Evolutionary conservation across 2,113 vertebrate genomes (phyloP), one percentile per base, ranked within the genome.

Genomic region (Rallus limicola): DNA sequence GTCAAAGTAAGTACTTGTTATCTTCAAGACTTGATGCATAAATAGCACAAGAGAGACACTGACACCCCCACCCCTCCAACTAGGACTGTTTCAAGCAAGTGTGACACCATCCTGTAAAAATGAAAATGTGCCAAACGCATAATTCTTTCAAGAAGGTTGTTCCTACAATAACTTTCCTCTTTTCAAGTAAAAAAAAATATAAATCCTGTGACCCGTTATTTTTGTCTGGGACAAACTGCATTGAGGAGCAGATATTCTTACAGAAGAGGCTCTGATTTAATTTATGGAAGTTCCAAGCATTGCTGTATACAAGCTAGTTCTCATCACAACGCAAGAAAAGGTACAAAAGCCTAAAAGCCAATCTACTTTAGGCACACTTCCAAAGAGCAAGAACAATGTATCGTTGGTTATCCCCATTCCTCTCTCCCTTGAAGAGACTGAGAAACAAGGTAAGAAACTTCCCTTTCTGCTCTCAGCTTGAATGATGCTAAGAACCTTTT

Each of bases 31-130:
- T 83, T 2, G 2, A 71, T 33, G 29, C 62, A 87, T 71, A 93
- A 95, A 91, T 94, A 94, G 92, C 81, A 58, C 4, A 58, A 60
- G 8, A 69, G 14, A 91, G 60, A 82, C 19, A 82, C 38, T 87
- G 70, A 91, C 85, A 90, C 78, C 53, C 52, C 50, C 81, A 88
- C 56, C 46, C 31, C 65, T 74, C 52, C 82, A 93, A 59, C 62
- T 34, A 94, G 58, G 62, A 78, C 65, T 93, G 69, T 53, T 95
- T 64, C 71, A 42, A 94, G 84, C 46, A 94, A 90, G 53, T 70
- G 63, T 72, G 65, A 94, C 92, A 90, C 33, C 88, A 90, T 58
- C 56, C 85, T 8, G 12, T 48, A 96, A 95, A 94, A 96, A 84
- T 19, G 25, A 60, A 75, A 72, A 87, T 13, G 92, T 91, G 83